These are phyloP conservation scores for Paradoxurus hermaphroditus DNA, from an alignment of 2,113 vertebrate genomes.

Conservation along the genomic window DNA sequence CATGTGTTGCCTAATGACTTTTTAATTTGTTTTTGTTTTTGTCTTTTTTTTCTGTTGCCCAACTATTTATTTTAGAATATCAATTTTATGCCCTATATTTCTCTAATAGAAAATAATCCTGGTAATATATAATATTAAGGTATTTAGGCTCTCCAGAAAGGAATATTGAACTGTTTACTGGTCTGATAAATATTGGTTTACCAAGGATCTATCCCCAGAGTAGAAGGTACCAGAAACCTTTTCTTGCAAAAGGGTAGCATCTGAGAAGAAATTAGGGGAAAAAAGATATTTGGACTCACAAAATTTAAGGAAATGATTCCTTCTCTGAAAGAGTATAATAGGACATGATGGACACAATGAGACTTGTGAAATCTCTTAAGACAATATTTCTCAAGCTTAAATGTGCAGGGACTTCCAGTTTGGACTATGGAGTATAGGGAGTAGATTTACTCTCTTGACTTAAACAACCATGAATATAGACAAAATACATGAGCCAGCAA, in stretches of 20 bases:
- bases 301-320: neutral
- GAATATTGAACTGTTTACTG: neutral
- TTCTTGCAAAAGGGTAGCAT: neutral
- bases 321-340: neutral
- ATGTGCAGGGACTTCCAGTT: neutral
- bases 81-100: neutral
- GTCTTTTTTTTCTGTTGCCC: neutral
- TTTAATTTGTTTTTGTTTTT: neutral
- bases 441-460: neutral
- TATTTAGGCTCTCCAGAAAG: neutral
- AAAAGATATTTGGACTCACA: neutral
- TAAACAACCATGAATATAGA: neutral
- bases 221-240: neutral
- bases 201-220: neutral
- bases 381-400: neutral
- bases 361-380: neutral
- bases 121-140: neutral
- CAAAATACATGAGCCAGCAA: neutral
- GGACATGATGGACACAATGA: neutral
- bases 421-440: neutral
- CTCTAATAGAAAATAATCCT: neutral
- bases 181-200: neutral
- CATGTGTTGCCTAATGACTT: neutral
- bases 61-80: neutral
- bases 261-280: neutral